Conservation (phyloP, 2,113 vertebrate genomes). For the Tychaedon coryphoeus region DNA sequence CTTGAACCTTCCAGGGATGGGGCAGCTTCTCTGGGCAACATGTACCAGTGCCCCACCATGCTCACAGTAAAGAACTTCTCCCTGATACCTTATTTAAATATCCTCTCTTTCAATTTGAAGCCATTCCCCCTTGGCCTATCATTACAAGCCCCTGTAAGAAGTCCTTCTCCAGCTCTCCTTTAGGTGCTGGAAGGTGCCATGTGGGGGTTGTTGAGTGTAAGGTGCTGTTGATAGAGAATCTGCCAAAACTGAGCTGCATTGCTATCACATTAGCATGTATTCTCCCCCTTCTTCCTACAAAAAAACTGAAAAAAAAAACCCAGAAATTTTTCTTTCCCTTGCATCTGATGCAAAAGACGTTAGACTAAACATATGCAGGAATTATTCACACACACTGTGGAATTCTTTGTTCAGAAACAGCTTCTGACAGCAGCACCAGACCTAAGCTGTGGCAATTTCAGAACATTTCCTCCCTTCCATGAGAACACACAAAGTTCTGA, state of each 20-base stretch:
- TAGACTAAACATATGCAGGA: neutral
- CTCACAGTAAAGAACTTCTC: neutral
- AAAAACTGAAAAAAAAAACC: rapidly evolving
- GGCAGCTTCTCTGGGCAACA: neutral
- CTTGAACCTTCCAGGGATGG: neutral
- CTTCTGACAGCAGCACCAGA: neutral
- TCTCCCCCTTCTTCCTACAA: neutral
- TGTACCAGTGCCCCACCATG: neutral
- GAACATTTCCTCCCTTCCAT: neutral
- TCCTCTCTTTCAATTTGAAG: neutral
- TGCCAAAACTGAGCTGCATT: neutral
- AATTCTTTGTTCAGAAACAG: neutral
- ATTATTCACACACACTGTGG: neutral
- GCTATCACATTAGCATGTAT: neutral
- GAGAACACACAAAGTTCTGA: neutral
- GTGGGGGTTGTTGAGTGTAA: neutral
- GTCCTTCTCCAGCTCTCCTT: neutral
- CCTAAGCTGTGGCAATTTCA: neutral
- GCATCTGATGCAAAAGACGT: neutral
- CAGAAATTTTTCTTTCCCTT: neutral
- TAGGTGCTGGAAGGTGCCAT: neutral
- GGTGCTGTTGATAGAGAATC: neutral
- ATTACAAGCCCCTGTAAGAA: neutral
- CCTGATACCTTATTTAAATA: neutral
- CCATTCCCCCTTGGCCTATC: too few relatives aligned